Percentiles rank a stretch among this genome's conserved stretches.
phyloP scores from a whole-genome alignment of 2,888 invertebrate genomes.

The Lysandra bellargus region DNA sequence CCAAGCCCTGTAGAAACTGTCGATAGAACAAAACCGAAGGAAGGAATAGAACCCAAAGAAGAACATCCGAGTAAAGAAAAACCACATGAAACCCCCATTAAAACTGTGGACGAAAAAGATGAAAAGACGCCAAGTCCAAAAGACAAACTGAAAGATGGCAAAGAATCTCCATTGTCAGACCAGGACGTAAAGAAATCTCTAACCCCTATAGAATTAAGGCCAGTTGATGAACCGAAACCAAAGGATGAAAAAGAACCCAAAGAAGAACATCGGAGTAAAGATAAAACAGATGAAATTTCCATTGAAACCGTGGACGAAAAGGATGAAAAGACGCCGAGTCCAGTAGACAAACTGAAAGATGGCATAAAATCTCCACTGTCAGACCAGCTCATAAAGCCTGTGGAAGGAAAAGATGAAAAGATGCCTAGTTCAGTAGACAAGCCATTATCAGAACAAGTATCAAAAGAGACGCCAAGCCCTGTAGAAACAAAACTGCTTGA shows the following conservation, averaged over 20 bases:
- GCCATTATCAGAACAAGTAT: not conserved
- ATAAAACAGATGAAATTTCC: not conserved
- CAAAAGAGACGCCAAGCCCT: slow-evolving; percentile 38
- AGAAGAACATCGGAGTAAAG: slow-evolving; percentile 17
- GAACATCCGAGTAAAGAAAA: slow-evolving; percentile 14
- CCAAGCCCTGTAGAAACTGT: slow-evolving; percentile 30
- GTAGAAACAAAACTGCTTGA: slow-evolving; percentile 15
- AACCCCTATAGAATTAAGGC: not conserved
- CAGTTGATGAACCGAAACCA: not conserved
- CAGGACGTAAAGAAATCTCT: not conserved
- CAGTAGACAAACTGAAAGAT: not conserved
- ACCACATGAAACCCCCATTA: not conserved
- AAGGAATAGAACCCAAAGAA: not conserved
- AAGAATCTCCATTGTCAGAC: not conserved
- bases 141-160: too few species aligned
- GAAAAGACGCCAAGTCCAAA: too few species aligned
- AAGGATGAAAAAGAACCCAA: not conserved
- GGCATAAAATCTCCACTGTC: not conserved
- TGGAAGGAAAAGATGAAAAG: too few species aligned
- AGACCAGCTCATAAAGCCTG: too few species aligned
- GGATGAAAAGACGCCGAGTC: slow-evolving; percentile 34
- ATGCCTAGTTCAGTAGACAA: too few species aligned
- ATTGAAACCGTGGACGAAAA: not conserved
- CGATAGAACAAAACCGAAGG: not conserved
- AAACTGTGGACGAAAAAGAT: not conserved